These are phyloP conservation scores for Octopus sinensis DNA, from an alignment of 1,140 invertebrate species.

Conservation along the genomic window DNA sequence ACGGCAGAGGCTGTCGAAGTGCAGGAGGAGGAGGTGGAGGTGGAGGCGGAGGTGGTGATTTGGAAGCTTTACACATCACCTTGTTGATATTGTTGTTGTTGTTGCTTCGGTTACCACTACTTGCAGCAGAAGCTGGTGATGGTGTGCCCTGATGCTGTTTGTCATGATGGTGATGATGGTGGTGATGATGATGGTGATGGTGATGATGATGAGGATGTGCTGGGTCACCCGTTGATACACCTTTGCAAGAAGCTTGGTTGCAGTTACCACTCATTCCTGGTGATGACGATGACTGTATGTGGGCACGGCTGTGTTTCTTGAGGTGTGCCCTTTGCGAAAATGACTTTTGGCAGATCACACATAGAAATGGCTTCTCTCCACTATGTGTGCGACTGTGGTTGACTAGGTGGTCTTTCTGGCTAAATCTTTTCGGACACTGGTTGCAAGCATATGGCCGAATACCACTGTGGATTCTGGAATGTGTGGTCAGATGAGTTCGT, in stretches of 20 bases:
- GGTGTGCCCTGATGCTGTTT: not conserved
- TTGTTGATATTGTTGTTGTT: not conserved
- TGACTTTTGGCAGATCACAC: conserved; percentile 81
- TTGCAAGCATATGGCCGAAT: conserved; percentile 66
- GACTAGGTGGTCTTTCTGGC: conserved; percentile 82
- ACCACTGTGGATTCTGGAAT: conserved; percentile 66
- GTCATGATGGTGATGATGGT: not conserved
- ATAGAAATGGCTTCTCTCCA: conserved; percentile 84
- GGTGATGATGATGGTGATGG: not conserved
- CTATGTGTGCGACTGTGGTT: conserved; percentile 80
- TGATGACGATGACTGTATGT: conserved; percentile 48
- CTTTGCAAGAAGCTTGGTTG: not conserved
- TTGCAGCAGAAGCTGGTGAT: not conserved
- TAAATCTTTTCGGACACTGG: conserved; percentile 79
- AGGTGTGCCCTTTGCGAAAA: conserved; percentile 84
- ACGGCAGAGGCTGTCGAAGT: not conserved
- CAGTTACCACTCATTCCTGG: not conserved
- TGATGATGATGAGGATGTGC: not conserved
- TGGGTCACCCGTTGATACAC: not conserved
- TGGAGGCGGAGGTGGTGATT: not conserved
- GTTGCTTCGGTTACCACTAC: not conserved
- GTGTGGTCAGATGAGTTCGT: conserved; percentile 65
- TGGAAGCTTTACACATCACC: not conserved
- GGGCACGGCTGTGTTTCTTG: conserved; percentile 75
- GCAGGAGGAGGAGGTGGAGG: not conserved